Evolutionary conservation across 2,797 vertebrate genomes (phyloP), one percentile per base, ranked within the genome.

Genomic region (Anniella stebbinsi): DNA sequence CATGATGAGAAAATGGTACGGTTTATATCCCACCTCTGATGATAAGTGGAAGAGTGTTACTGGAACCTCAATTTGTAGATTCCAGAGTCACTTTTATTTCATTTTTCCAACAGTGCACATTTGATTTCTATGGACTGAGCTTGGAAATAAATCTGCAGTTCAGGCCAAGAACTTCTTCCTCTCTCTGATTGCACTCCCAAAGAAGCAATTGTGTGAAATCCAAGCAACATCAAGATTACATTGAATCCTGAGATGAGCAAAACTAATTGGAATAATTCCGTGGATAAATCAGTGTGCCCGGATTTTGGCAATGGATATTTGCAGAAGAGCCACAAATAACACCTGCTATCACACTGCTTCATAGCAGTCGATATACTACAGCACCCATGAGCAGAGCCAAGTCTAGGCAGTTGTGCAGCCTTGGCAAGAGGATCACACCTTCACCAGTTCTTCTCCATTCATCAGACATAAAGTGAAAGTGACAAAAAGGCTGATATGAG

Each of bases 31-130:
- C 45, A 67, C 85, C 60, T 45, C 15, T 21, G 78, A 76, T 33
- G 80, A 87, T 87, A 83, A 90, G 60, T 87, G 78, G 38, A 30
- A 73, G 33, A 15, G 12, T 81, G 57, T 87, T 82, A n/a, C 87
- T 73, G 17, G 69, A 83, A 75, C 33, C 70, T 76, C 51, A 73
- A 30, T 90, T 76, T 87, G 80, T 57, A 69, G 45, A 77, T 87
- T 87, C 17, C 45, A 45, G 75, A 87, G 76, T 90, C 60, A 41
- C 33, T 67, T 76, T 87, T 41, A 69, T 80, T 82, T 90, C n/a
- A 66, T 75, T 87, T 89, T 87, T 25, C 69, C 69, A 67, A 41
- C 78, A 76, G 70, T 7, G 69, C 60, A 67, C 25, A 67, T 83
- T 67, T 87, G 78, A 87, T 66, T 82, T 82, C 72, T 69, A 5